Evolutionary conservation across 2,113 vertebrate species (phyloP).

Genomic region (Scartelaos histophorus): DNA sequence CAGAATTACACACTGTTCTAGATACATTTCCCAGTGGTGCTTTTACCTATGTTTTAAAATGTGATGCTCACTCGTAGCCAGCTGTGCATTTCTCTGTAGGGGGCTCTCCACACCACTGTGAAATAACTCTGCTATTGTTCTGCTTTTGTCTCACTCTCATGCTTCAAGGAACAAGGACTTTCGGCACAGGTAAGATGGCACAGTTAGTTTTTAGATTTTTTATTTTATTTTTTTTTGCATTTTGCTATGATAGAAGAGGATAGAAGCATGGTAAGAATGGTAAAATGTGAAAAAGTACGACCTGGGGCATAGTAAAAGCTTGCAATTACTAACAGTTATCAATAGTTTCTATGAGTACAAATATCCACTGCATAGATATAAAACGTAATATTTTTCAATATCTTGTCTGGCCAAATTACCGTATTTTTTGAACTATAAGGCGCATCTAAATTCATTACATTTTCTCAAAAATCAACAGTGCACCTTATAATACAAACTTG

Average conservation of each 20-base stretch:
- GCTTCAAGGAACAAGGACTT: constrained; percentile 98
- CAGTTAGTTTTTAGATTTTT: constrained; percentile 10
- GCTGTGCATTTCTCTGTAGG: constrained; percentile 46
- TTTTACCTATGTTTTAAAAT: constrained; percentile 58
- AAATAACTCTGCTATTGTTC: constrained; percentile 63
- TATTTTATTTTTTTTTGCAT: not conserved
- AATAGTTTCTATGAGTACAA: too few relatives aligned
- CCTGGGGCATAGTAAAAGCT: not conserved
- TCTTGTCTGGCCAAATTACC: too few relatives aligned
- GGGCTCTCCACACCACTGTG: constrained; percentile 42
- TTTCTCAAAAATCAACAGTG: too few relatives aligned
- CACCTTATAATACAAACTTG: too few relatives aligned
- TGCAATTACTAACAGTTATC: not conserved
- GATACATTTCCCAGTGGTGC: constrained; percentile 47
- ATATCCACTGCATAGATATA: too few relatives aligned
- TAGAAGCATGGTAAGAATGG: not conserved
- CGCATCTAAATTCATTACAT: too few relatives aligned
- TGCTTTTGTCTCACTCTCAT: constrained; percentile 74
- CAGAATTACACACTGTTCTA: constrained; percentile 32
- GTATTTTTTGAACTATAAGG: too few relatives aligned
- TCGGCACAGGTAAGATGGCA: constrained; percentile 93
- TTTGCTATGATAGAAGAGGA: not conserved
- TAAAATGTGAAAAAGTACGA: not conserved
- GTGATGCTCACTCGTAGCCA: constrained; percentile 46
- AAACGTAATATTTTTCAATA: too few relatives aligned